Conservation (phyloP, 2,113 vertebrate genomes). For the Datnioides undecimradiatus region DNA sequence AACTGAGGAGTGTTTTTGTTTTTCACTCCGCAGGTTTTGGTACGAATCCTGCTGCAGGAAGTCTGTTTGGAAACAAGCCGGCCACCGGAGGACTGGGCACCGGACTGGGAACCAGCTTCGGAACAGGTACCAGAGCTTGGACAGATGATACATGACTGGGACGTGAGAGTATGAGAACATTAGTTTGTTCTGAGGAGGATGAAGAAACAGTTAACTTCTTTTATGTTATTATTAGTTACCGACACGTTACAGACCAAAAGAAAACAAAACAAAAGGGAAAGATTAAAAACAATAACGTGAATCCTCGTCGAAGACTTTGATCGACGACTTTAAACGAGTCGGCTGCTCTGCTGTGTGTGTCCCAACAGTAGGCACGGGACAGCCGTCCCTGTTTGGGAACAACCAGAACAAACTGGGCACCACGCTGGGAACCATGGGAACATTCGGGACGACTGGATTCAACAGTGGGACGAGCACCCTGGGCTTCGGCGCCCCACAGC, state of each 20-base stretch:
- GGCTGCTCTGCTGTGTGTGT: conserved; percentile 27
- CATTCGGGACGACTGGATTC: conserved; percentile 89
- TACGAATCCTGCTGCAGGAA: conserved; percentile 85
- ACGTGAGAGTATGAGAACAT: no score
- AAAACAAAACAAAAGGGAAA: no score
- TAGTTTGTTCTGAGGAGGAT: no score
- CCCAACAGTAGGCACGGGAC: conserved; percentile 88
- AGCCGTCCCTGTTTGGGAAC: conserved; percentile 91
- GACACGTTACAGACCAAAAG: no score
- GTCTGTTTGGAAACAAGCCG: conserved; percentile 93
- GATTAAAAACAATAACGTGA: no score
- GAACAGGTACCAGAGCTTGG: conserved; percentile 84
- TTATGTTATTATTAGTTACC: no score
- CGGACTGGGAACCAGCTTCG: conserved; percentile 90
- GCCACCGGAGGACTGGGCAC: conserved; percentile 89
- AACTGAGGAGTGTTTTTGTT: background rate
- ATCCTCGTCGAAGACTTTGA: no score
- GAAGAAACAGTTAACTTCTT: no score
- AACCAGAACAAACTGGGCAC: conserved; percentile 91
- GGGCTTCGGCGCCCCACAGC: conserved; percentile 92
- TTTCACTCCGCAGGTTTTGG: conserved; percentile 86
- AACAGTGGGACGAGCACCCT: conserved; percentile 85
- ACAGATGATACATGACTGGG: background rate
- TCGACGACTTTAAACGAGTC: no score
- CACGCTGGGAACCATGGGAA: conserved; percentile 88